A percentile compares a stretch with the other conserved stretches of the same genome.
Evolutionary conservation across 2,113 vertebrate species (phyloP).

Genomic region (Numenius arquata): DNA sequence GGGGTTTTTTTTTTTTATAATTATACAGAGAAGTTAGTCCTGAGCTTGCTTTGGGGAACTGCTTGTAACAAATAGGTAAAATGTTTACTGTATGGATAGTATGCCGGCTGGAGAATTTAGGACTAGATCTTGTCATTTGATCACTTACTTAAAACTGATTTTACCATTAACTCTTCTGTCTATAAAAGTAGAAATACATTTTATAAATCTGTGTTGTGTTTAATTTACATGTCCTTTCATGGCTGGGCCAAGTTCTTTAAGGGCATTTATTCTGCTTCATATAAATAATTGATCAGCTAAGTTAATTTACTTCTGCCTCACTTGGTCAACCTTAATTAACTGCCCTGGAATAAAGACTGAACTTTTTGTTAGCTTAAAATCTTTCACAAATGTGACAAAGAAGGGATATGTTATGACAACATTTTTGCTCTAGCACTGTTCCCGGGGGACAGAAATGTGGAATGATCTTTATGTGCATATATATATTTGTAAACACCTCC

Average conservation of each 20-base stretch:
- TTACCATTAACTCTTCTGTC: constrained; percentile 54
- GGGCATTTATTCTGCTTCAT: constrained; percentile 95
- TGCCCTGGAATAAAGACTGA: constrained; percentile 79
- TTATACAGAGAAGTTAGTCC: neutral
- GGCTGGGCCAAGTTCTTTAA: constrained; percentile 88
- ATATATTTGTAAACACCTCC: constrained; percentile 51
- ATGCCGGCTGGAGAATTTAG: neutral
- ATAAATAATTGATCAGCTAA: constrained; percentile 98
- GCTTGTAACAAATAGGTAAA: neutral
- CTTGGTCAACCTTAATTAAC: constrained; percentile 96
- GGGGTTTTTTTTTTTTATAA: neutral
- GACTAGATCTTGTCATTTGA: neutral
- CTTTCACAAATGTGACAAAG: constrained; percentile 64
- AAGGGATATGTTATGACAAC: constrained; percentile 53
- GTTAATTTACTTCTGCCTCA: constrained; percentile 96
- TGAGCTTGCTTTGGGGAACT: neutral
- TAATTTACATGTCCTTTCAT: constrained; percentile 85
- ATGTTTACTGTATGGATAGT: neutral
- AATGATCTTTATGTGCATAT: constrained; percentile 46
- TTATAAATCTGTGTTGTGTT: constrained; percentile 86
- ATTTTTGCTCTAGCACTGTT: constrained; percentile 54
- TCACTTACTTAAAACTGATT: constrained; percentile 60
- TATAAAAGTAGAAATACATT: constrained; percentile 72
- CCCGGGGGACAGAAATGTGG: constrained; percentile 49
- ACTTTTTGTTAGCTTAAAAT: constrained; percentile 80